Conservation (phyloP, 1,140 invertebrate species). For the Coptotermes formosanus region DNA sequence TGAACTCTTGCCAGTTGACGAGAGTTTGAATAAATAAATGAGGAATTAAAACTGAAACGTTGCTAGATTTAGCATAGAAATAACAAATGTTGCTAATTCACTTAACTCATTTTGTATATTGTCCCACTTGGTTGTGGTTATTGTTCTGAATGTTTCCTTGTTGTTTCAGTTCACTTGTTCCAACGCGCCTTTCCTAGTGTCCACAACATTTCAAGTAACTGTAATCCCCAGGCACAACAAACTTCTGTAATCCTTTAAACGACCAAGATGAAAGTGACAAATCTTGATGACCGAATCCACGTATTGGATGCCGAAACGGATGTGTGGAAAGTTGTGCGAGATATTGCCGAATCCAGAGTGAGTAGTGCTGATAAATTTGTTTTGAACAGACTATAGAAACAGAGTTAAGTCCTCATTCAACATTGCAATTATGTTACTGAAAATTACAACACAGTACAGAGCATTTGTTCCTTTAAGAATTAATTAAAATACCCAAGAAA, state of each 20-base stretch:
- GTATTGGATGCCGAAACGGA: slow-evolving; percentile 37
- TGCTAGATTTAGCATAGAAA: too few species aligned
- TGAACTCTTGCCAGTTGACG: too few species aligned
- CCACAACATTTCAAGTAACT: neutral
- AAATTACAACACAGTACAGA: too few species aligned
- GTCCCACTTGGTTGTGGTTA: too few species aligned
- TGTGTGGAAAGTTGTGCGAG: slow-evolving; percentile 35
- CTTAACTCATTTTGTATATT: too few species aligned
- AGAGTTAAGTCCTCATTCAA: too few species aligned
- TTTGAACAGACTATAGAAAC: neutral
- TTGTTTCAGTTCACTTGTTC: slow-evolving; percentile 32
- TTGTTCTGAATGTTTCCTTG: neutral
- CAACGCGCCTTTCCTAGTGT: slow-evolving; percentile 8
- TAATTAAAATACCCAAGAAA: too few species aligned
- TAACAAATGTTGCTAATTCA: too few species aligned
- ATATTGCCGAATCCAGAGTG: slow-evolving; percentile 38
- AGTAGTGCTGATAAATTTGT: slow-evolving; percentile 2
- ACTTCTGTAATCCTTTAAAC: neutral
- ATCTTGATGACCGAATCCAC: slow-evolving; percentile 35
- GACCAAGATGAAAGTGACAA: slow-evolving; percentile 29
- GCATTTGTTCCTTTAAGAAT: too few species aligned
- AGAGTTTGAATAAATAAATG: too few species aligned
- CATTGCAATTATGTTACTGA: too few species aligned
- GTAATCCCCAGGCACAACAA: neutral
- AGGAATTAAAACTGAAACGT: too few species aligned